Base-by-base conservation (phyloP, 2,888 invertebrate species). In the Didymodactylos carnosus region DNA sequence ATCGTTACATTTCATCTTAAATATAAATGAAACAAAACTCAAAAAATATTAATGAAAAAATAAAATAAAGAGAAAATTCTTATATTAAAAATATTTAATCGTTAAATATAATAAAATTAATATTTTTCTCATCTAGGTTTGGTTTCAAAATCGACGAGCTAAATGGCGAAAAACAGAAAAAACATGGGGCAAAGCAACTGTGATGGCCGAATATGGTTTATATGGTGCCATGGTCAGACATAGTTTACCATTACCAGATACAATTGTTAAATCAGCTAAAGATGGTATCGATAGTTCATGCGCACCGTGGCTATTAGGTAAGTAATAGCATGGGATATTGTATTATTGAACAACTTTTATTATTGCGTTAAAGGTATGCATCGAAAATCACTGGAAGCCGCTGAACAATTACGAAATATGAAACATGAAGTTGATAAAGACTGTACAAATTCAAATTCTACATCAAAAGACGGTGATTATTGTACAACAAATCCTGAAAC, bases 161-260 rank as follows among this genome's bases (percentile, higher is more conserved):
- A 75, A 75, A 70, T 98, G 97, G 97, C 89, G 97, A 77, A 98
- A 98, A 85, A 98, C 97, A 73, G 97, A 98, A 86, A 98, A 98
- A 83, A 95, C 94, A 79, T 98, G 98, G 98, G 98, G 98, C 70
- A 88, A 94, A 80, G 93, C 94, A 82, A 97, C 97, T 79, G 98
- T 97, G 82, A 98, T 98, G 98, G 98, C 98, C 78, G 98, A 98
- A 85, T 98, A 98, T 83, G 98, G 98, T 4, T 87, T 98, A 72
- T 98, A 98, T 84, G 98, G 98, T 1, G 98, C 98, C 78, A 98
- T 98, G 98, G 98, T 98, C 78, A 88, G 98, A 77, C 98, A 98
- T 85, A 95, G 95, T 70, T 87, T 98, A 77, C 98, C 98, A 0
- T 88, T 98, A 78, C 98, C 98, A 2, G 97, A 98, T 29, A 75